Evolutionary conservation across 2,113 vertebrate species (phyloP).

Genomic region (Pogonocichla stellata): DNA sequence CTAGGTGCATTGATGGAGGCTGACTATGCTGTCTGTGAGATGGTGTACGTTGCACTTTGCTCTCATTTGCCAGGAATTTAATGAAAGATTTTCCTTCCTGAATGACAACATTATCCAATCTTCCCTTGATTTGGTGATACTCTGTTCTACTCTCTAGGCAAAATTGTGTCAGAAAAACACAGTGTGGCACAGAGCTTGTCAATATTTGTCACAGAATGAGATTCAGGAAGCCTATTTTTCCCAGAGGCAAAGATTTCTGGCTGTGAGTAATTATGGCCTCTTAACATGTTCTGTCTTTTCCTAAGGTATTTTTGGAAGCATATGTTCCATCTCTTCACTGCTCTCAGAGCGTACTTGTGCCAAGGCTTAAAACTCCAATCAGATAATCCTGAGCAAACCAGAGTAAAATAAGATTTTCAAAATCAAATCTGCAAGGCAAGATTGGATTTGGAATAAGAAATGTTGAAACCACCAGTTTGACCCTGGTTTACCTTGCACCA

Average conservation of each 20-base stretch:
- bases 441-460: not conserved
- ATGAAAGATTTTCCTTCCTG: not conserved
- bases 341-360: conserved; percentile 10
- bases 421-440: not conserved
- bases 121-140: not conserved
- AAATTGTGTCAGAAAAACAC: conserved; percentile 36
- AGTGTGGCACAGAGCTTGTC: conserved; percentile 13
- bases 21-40: not conserved
- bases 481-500: not conserved
- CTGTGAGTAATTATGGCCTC: conserved; percentile 55
- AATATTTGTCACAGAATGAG: conserved; percentile 37
- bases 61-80: not conserved
- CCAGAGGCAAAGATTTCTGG: conserved; percentile 42
- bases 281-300: conserved; percentile 56
- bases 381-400: conserved; percentile 2
- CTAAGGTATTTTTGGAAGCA: conserved; percentile 62
- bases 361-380: conserved; percentile 10
- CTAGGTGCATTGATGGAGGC: not conserved
- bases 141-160: not conserved
- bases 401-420: not conserved
- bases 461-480: not conserved
- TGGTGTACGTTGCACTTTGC: not conserved
- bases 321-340: conserved; percentile 31
- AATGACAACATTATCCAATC: not conserved
- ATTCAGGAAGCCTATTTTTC: conserved; percentile 24